These are phyloP conservation scores for Enteromius viviparus DNA, from an alignment of 2,797 vertebrate genomes.

Conservation along the genomic window DNA sequence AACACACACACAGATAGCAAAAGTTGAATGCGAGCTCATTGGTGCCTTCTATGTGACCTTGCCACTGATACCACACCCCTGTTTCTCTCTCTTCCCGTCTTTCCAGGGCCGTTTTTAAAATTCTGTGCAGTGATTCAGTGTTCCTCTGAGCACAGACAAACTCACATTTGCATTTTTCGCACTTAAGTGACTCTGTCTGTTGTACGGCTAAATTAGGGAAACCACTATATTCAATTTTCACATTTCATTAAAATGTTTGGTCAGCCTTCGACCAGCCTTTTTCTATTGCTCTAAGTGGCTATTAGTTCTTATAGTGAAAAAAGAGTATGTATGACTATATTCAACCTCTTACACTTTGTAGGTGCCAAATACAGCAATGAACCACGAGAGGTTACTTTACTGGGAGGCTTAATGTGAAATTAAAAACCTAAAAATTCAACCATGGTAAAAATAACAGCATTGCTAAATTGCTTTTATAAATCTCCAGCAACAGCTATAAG, in stretches of 20 bases:
- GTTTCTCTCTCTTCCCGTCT: background rate
- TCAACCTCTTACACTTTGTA: slow-evolving; percentile 66
- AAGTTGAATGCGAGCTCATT: slow-evolving; percentile 57
- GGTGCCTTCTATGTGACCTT: slow-evolving; percentile 72
- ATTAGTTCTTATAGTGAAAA: slow-evolving; percentile 48
- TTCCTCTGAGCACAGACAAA: slow-evolving; percentile 73
- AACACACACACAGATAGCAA: slow-evolving; percentile 36
- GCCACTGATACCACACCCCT: slow-evolving; percentile 59
- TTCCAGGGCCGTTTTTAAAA: slow-evolving; percentile 49
- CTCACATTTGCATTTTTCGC: slow-evolving; percentile 72
- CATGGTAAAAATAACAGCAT: background rate
- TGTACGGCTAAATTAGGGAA: slow-evolving; percentile 78
- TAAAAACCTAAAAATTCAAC: background rate
- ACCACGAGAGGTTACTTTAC: too few relatives aligned
- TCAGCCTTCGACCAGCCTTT: slow-evolving; percentile 70
- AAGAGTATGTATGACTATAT: slow-evolving; percentile 69
- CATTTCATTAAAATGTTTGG: slow-evolving; percentile 74
- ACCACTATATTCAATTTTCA: slow-evolving; percentile 74
- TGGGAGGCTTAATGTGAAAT: background rate
- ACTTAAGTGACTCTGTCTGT: slow-evolving; percentile 69
- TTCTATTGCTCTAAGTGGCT: slow-evolving; percentile 61
- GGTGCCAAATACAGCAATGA: slow-evolving; percentile 56
- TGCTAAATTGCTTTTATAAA: background rate
- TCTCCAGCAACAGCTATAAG: background rate
- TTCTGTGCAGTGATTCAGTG: slow-evolving; percentile 68